Evolutionary conservation across 1,140 invertebrate species (phyloP).

Genomic region (Anagrus nilaparvatae): DNA sequence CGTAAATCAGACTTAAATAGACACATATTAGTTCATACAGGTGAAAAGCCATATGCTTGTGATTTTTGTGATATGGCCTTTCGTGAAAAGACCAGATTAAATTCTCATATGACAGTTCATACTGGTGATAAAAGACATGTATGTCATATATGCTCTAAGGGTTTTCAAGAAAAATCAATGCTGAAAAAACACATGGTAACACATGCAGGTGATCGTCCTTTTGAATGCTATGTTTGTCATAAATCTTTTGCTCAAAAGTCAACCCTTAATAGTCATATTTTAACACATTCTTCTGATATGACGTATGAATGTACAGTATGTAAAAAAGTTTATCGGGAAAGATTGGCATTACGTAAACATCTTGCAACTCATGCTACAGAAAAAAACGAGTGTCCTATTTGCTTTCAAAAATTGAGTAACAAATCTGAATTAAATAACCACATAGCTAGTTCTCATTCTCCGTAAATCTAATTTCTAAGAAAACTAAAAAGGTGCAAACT

Average conservation of each 20-base stretch:
- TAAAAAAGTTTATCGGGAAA: conserved; percentile 29
- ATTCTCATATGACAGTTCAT: conserved; percentile 38
- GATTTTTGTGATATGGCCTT: conserved; percentile 56
- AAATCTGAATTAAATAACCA: conserved; percentile 34
- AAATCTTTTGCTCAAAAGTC: conserved; percentile 45
- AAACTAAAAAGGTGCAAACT: too few relatives aligned
- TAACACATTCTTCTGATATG: conserved; percentile 59
- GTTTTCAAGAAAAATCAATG: conserved; percentile 44
- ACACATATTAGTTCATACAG: conserved; percentile 60
- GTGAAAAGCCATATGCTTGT: conserved; percentile 59
- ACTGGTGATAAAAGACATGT: conserved; percentile 41
- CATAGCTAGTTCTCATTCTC: conserved; percentile 31
- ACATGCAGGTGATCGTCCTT: conserved; percentile 46
- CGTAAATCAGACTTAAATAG: conserved; percentile 56
- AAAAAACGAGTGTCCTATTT: conserved; percentile 51
- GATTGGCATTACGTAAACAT: conserved; percentile 28
- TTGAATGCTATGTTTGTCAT: conserved; percentile 44
- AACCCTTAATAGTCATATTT: conserved; percentile 54
- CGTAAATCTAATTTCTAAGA: too few relatives aligned
- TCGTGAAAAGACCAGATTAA: conserved; percentile 33
- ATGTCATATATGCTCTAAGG: conserved; percentile 46
- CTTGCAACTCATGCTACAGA: conserved; percentile 53
- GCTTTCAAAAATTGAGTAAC: conserved; percentile 35
- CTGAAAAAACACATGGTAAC: conserved; percentile 43
- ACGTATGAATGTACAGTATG: conserved; percentile 56